Evolutionary conservation across 2,113 vertebrate species (phyloP), one percentile per base, ranked within the genome.

Genomic region (Sterna hirundo): DNA sequence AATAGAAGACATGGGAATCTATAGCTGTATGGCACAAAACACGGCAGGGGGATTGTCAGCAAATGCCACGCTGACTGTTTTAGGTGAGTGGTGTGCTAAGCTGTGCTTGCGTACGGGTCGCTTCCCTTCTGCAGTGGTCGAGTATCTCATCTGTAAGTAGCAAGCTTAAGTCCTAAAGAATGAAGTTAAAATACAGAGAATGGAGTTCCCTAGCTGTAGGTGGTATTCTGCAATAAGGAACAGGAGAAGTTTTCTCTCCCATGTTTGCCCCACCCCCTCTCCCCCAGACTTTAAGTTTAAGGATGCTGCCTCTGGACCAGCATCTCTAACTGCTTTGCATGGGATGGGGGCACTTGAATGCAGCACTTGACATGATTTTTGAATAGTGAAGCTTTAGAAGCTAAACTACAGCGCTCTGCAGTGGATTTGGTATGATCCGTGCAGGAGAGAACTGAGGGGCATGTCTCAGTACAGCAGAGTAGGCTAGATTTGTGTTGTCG

Each of bases 11-110:
- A 98, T 98, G 98, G 98, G 98, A 1, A 93, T 98, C 88, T 99
- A 99, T 14, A 99, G 98, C 96, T 99, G 98, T 55, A 98, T 98
- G 97, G 98, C 98, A 10, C 98, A 98, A 22, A 99, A 99, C 29
- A 51, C 55, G 0, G 98, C 98, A 1, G 98, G 98, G 0, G 98
- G 98, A 15, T 97, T 98, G 77, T 98, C 98, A 0, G 98, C 98
- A 34, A 99, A 98, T 3, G 98, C 98, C 26, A 98, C 98, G 0
- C 96, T 99, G 25, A 98, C 98, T 0, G 98, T 99, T 68, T 72
- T 99, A 62, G 98, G 98, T 99, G 47, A 69, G 97, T 29, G 47
- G 26, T 23, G 11, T 10, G 32, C n/a, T 29, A 4, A 15, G 18
- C 60, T 76, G 5, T 42, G 62, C 57, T 68, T 29, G 47, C 8